These are phyloP conservation scores for Melipona bicolor DNA, from an alignment of 2,888 invertebrate genomes.

Conservation along the genomic window DNA sequence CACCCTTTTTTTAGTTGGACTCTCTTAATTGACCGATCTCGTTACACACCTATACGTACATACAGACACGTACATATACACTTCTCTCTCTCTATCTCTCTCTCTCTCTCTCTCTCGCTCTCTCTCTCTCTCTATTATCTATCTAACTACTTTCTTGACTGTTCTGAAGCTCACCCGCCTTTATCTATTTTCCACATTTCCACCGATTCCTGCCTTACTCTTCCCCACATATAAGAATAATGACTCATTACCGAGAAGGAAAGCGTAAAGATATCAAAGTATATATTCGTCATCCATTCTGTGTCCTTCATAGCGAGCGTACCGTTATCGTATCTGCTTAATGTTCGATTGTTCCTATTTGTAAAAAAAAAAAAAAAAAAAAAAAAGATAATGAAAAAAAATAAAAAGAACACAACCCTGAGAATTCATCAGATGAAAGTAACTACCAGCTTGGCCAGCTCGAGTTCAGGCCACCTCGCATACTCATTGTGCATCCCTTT, in stretches of 20 bases:
- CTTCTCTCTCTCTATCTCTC: neutral
- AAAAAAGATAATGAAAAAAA: too few relatives aligned
- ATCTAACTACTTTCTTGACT: neutral
- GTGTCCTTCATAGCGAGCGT: slow-evolving; percentile 2
- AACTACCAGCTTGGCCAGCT: slow-evolving; percentile 68
- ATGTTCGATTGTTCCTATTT: slow-evolving; percentile 20
- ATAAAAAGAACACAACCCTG: slow-evolving; percentile 6
- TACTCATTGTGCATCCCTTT: slow-evolving; percentile 84
- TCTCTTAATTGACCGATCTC: slow-evolving; percentile 12
- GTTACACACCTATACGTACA: neutral
- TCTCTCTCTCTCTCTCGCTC: neutral
- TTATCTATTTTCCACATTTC: neutral
- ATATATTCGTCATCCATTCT: slow-evolving; percentile 4
- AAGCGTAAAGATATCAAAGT: neutral
- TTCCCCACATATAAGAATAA: neutral
- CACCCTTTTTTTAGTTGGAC: slow-evolving; percentile 14
- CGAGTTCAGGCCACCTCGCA: slow-evolving; percentile 80
- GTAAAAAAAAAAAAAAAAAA: neutral
- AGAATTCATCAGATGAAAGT: slow-evolving; percentile 38
- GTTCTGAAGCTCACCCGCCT: neutral
- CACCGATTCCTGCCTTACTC: neutral
- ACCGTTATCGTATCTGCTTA: slow-evolving; percentile 7
- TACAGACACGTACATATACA: neutral
- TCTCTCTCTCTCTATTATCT: neutral
- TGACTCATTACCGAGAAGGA: slow-evolving; percentile 18